phyloP scores from a whole-genome alignment of 2,113 vertebrate genomes.

The Empidonax alnorum region DNA sequence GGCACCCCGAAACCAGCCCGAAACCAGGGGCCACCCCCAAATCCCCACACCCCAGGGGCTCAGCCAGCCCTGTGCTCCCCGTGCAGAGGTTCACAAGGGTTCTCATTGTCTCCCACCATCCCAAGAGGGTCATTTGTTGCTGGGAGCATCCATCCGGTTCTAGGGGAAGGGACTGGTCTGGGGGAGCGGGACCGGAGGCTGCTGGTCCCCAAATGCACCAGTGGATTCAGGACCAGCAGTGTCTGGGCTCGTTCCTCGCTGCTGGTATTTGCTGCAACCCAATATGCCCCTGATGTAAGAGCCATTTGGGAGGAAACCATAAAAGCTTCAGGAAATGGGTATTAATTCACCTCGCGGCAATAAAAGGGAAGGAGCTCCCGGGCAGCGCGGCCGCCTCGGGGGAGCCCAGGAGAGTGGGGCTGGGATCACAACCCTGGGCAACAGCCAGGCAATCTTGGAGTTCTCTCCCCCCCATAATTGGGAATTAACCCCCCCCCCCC shows the following conservation, averaged over 20 bases:
- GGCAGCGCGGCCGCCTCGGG: background rate
- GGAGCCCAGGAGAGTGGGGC: background rate
- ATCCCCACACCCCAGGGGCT: background rate
- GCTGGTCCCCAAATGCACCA: background rate
- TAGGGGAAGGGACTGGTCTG: background rate
- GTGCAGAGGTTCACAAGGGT: accelerated
- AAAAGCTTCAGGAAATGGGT: slow-evolving; percentile 66
- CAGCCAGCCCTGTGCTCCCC: background rate
- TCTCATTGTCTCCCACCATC: background rate
- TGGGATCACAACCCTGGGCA: background rate
- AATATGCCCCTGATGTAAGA: slow-evolving; percentile 35
- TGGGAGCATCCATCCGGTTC: background rate
- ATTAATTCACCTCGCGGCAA: slow-evolving; percentile 58
- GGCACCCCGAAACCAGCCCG: background rate
- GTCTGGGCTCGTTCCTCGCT: background rate
- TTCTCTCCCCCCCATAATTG: accelerated
- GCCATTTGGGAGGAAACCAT: slow-evolving; percentile 60
- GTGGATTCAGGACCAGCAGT: background rate
- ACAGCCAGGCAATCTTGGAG: background rate
- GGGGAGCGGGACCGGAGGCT: background rate
- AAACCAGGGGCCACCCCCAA: background rate
- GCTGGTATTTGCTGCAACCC: slow-evolving; percentile 33
- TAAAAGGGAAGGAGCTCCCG: slow-evolving; percentile 26
- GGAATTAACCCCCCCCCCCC: background rate
- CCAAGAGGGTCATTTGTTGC: background rate